phyloP scores from a whole-genome alignment of 2,888 invertebrate species.

The Tipula lateralis region DNA sequence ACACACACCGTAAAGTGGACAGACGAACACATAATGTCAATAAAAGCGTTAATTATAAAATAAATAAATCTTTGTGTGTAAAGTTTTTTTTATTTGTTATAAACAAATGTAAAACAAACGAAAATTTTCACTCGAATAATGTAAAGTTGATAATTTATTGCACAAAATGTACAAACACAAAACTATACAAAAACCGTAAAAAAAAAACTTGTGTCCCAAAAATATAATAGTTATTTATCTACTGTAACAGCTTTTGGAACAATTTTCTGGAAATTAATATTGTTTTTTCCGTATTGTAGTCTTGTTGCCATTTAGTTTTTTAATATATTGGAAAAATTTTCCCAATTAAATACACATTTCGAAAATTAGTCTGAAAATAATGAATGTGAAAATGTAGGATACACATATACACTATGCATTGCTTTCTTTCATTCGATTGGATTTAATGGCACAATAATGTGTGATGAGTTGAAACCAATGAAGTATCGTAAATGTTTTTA shows the following conservation, averaged over 20 bases:
- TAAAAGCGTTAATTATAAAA: neutral
- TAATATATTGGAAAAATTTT: conserved; percentile 24
- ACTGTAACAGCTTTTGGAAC: conserved; percentile 11
- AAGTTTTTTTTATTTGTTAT: neutral
- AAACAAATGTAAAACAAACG: neutral
- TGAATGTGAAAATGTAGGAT: too few species aligned
- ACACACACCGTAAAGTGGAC: neutral
- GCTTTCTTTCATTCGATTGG: neutral
- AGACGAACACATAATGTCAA: neutral
- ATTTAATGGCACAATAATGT: too few species aligned
- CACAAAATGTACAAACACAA: neutral
- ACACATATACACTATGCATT: too few species aligned
- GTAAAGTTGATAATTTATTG: conserved; percentile 1
- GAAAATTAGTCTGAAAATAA: neutral
- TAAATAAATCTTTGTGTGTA: neutral
- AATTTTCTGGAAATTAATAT: neutral
- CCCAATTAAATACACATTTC: conserved; percentile 9
- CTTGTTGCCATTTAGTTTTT: neutral
- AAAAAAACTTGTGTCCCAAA: neutral
- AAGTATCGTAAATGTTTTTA: too few species aligned
- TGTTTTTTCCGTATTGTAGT: neutral
- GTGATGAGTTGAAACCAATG: too few species aligned
- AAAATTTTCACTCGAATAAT: neutral
- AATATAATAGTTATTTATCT: conserved; percentile 8
- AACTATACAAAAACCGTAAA: neutral